Percentiles rank a stretch among this genome's conserved stretches.
These are phyloP conservation scores for Xerus rutilus DNA, from an alignment of 2,797 vertebrate genomes.

Conservation along the genomic window DNA sequence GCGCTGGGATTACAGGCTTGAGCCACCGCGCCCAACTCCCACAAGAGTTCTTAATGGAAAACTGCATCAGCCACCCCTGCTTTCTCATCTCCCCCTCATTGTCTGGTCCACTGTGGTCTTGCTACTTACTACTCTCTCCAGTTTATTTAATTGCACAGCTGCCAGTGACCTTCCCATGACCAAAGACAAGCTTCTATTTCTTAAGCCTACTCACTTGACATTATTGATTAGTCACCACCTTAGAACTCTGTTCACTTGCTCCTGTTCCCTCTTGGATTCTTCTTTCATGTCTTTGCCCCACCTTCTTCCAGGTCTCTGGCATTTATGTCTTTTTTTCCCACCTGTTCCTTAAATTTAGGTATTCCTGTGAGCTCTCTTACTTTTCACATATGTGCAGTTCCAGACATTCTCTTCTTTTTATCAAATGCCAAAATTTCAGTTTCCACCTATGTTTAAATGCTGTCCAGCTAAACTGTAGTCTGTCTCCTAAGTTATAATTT, in stretches of 20 bases:
- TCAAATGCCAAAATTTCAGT: conserved; percentile 18
- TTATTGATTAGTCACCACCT: not conserved
- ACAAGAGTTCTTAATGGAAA: not conserved
- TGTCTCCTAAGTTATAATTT: conserved; percentile 29
- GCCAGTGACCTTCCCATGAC: not conserved
- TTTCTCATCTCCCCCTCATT: not conserved
- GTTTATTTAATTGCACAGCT: not conserved
- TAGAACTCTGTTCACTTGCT: not conserved
- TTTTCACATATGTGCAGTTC: not conserved
- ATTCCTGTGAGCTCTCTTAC: not conserved
- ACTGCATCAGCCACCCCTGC: not conserved
- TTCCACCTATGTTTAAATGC: not conserved
- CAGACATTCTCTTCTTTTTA: conserved; percentile 46
- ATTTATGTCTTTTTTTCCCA: not conserved
- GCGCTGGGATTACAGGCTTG: too few relatives aligned
- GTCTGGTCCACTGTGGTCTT: not conserved
- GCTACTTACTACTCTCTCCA: not conserved
- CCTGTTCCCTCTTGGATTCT: not conserved
- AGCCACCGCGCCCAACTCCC: not conserved
- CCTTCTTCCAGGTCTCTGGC: not conserved
- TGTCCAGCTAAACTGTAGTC: not conserved
- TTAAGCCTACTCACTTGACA: not conserved
- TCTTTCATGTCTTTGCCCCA: not conserved
- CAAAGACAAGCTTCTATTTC: conserved; percentile 34
- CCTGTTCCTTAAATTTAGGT: not conserved